These are phyloP conservation scores for Ophioninae sp. DNA, from an alignment of 2,888 invertebrate genomes.

Conservation along the genomic window DNA sequence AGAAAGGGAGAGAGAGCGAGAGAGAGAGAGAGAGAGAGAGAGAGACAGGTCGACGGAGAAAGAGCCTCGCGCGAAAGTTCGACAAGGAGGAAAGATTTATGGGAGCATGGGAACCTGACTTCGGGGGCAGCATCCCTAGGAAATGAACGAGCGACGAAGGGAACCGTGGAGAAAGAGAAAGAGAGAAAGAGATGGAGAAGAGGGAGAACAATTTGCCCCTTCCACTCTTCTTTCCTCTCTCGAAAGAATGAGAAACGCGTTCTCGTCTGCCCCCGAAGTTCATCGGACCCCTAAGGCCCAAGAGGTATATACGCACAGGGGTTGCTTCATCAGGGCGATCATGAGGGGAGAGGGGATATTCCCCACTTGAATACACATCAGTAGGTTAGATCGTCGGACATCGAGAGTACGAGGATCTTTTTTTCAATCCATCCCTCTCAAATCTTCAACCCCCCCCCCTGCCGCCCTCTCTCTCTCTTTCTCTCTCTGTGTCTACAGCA, in stretches of 20 bases:
- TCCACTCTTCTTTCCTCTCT: slow-evolving; percentile 29
- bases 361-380: slow-evolving; percentile 68
- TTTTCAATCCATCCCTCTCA: slow-evolving; percentile 7
- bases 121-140: slow-evolving; percentile 80
- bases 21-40: slow-evolving; percentile 56
- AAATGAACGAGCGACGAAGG: slow-evolving; percentile 71
- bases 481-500: slow-evolving; percentile 26
- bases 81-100: slow-evolving; percentile 63
- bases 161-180: slow-evolving; percentile 28
- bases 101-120: slow-evolving; percentile 81
- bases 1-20: slow-evolving; percentile 56
- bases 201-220: neutral
- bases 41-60: slow-evolving; percentile 57
- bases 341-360: slow-evolving; percentile 34
- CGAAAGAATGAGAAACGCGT: slow-evolving; percentile 62
- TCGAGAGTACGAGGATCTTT: slow-evolving; percentile 38
- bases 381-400: slow-evolving; percentile 58
- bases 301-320: slow-evolving; percentile 4
- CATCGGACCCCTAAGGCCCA: slow-evolving; percentile 24
- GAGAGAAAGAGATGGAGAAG: slow-evolving; percentile 15
- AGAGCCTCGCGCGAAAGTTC: slow-evolving; percentile 38
- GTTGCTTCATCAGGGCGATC: slow-evolving; percentile 37
- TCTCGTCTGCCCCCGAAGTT: slow-evolving; percentile 44
- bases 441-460: neutral
- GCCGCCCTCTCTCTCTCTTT: slow-evolving; percentile 32